Base-by-base conservation (phyloP, 2,888 invertebrate species). In the Leptothorax acervorum region DNA sequence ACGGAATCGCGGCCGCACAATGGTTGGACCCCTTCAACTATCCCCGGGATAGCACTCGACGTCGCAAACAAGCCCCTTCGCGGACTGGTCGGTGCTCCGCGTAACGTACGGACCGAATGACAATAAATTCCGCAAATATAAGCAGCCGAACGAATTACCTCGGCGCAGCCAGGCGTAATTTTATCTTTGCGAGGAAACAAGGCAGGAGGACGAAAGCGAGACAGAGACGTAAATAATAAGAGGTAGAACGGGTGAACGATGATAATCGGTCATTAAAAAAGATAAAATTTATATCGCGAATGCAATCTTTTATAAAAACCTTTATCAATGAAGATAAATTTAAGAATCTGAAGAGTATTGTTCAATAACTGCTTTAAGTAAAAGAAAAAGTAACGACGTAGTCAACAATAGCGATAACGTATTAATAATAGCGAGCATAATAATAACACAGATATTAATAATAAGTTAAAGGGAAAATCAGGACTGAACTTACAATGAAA, bases 21-120 rank as follows among this genome's bases (percentile, higher is more conserved):
- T 92, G 92, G 92, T 92, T 6, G 92, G 92, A 92, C 91, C 92
- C 89, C 92, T 92, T 92, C 92, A 90, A 91, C 92, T 90, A 90
- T 89, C 89, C 89, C 87, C 90, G 91, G 87, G 88, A 88, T 60
- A 81, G 89, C 90, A 92, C 92, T 93, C 90, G 92, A 92, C 92
- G 92, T 93, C 92, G 92, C 92, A 92, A 93, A 92, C 92, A 93
- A 93, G 92, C 92, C 91, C 89, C 91, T 92, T 89, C 87, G 91
- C 86, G 87, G 84, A 85, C 85, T 79, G 87, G 88, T 63, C 89
- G 82, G 76, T 68, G 66, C 70, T 31, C 70, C 51, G 23, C 57
- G 71, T 8, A 31, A 45, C 42, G 83, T 70, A 63, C 71, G 70
- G 79, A 82, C 87, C 55, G 83, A 85, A 87, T 86, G 87, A 90